A percentile compares a stretch with the other conserved stretches of the same genome.
These are phyloP conservation scores for Erannis defoliaria DNA, from an alignment of 2,888 invertebrate species.

Conservation along the genomic window DNA sequence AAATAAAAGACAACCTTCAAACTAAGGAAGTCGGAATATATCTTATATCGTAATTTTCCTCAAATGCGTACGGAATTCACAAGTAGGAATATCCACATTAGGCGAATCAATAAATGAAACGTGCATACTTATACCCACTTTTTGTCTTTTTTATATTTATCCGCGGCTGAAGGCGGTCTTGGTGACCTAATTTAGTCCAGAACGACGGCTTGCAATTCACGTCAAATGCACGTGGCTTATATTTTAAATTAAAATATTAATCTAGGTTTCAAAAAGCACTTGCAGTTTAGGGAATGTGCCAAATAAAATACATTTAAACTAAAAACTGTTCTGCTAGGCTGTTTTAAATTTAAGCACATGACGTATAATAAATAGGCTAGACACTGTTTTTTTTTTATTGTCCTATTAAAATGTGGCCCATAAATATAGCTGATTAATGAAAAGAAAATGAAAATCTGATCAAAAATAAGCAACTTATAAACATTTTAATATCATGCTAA, in stretches of 20 bases:
- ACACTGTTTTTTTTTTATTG: too few species aligned
- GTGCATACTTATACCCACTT: slow-evolving; percentile 2
- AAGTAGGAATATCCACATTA: slow-evolving; percentile 29
- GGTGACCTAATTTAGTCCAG: slow-evolving; percentile 4
- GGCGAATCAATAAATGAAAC: slow-evolving; percentile 23
- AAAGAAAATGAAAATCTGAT: too few species aligned
- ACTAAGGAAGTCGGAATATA: slow-evolving; percentile 19
- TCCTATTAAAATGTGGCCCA: too few species aligned
- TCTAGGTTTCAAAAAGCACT: background rate
- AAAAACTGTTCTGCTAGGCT: too few species aligned
- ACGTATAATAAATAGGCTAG: too few species aligned
- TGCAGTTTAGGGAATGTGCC: background rate
- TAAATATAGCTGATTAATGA: too few species aligned
- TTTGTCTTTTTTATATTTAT: slow-evolving; percentile 6
- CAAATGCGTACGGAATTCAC: slow-evolving; percentile 23
- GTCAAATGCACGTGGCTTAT: slow-evolving; percentile 11
- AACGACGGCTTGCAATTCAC: slow-evolving; percentile 14
- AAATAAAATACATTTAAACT: background rate
- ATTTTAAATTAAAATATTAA: slow-evolving; percentile 15
- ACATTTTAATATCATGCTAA: too few species aligned
- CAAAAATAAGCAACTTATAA: too few species aligned
- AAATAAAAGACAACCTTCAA: slow-evolving; percentile 21
- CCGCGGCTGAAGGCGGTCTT: background rate
- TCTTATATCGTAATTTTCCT: slow-evolving; percentile 25
- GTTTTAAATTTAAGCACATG: too few species aligned